phyloP scores from a whole-genome alignment of 2,113 vertebrate genomes.

The Austrofundulus limnaeus region DNA sequence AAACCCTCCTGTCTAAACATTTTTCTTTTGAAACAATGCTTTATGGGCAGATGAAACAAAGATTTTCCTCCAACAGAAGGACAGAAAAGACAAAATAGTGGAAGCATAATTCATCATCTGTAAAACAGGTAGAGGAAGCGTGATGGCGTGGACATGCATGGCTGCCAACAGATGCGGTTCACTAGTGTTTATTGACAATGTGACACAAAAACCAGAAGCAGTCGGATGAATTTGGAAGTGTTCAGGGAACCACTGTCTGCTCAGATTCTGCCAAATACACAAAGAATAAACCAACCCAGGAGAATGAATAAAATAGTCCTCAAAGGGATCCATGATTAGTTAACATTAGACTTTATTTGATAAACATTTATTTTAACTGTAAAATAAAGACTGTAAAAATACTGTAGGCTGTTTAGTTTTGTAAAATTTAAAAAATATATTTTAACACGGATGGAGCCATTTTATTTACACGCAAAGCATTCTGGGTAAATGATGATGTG shows the following conservation, averaged over 20 bases:
- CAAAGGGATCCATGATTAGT: too few species aligned
- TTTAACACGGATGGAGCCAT: too few species aligned
- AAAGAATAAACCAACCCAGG: background rate
- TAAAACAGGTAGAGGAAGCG: slow-evolving; percentile 11
- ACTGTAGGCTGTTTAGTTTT: too few species aligned
- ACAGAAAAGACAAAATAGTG: background rate
- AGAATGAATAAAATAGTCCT: too few species aligned
- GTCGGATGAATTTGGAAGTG: slow-evolving; percentile 3
- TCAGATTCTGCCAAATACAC: background rate
- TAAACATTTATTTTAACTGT: too few species aligned
- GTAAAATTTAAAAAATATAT: too few species aligned
- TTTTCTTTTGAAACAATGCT: background rate
- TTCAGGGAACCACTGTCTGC: slow-evolving; percentile 4
- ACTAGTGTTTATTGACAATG: slow-evolving; percentile 23
- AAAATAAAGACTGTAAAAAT: too few species aligned
- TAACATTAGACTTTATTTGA: too few species aligned
- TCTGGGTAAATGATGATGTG: too few species aligned
- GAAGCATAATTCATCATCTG: slow-evolving; percentile 9
- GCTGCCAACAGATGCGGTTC: slow-evolving; percentile 16
- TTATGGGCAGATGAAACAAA: background rate
- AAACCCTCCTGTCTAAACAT: too few species aligned
- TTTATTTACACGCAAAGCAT: too few species aligned
- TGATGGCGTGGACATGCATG: slow-evolving; percentile 6
- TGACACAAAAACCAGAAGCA: slow-evolving; percentile 12
- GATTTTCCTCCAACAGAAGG: background rate